These are phyloP conservation scores for Pseudochirops cupreus DNA, from an alignment of 2,797 vertebrate species.

Conservation along the genomic window DNA sequence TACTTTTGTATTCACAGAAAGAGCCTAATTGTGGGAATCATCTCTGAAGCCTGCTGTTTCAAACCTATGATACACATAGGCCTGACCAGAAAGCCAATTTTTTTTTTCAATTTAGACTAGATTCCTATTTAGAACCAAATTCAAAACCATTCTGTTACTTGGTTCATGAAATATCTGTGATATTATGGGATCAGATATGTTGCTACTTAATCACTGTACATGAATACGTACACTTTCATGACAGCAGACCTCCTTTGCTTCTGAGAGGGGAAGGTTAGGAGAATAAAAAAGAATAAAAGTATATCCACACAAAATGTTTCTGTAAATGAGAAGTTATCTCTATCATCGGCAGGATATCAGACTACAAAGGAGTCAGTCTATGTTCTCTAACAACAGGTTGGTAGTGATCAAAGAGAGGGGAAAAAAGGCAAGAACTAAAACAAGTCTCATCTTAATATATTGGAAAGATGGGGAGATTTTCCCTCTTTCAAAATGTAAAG, in stretches of 20 bases:
- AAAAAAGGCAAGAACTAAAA: slow-evolving; percentile 15
- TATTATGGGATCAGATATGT: slow-evolving; percentile 1
- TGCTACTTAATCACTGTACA: slow-evolving; percentile 36
- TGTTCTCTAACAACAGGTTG: background rate
- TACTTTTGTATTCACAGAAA: background rate
- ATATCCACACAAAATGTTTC: slow-evolving; percentile 24
- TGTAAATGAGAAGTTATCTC: slow-evolving; percentile 35
- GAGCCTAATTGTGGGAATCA: background rate
- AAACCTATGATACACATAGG: slow-evolving; percentile 13
- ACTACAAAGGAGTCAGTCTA: slow-evolving; percentile 11
- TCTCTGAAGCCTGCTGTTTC: slow-evolving; percentile 9
- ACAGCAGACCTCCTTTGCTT: background rate
- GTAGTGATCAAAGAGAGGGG: slow-evolving; percentile 8
- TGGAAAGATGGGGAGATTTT: background rate
- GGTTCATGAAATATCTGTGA: background rate
- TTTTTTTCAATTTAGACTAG: slow-evolving; percentile 1
- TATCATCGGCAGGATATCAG: slow-evolving; percentile 19
- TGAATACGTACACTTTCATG: background rate
- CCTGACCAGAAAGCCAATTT: background rate
- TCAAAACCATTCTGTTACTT: background rate
- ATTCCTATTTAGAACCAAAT: background rate
- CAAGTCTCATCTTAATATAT: background rate
- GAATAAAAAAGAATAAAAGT: slow-evolving; percentile 7
- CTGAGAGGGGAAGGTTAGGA: background rate
- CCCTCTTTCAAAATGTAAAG: background rate